Evolutionary conservation across 2,888 invertebrate species (phyloP).

Genomic region (Harpalus rufipes): DNA sequence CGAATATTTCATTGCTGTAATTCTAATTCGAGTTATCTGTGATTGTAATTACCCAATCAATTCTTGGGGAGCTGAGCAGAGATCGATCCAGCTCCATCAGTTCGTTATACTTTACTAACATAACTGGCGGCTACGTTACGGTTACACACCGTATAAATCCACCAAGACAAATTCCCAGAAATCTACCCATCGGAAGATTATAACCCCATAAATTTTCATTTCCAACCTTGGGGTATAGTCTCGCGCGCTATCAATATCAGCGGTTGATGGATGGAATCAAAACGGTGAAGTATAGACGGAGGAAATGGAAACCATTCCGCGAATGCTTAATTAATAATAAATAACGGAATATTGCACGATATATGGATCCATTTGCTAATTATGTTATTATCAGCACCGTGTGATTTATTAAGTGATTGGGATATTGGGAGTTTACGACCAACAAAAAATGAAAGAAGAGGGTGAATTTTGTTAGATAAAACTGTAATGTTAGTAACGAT

Average conservation of each 20-base stretch:
- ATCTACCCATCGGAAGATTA: constrained; percentile 61
- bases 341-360: constrained; percentile 30
- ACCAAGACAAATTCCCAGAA: constrained; percentile 62
- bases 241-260: constrained; percentile 61
- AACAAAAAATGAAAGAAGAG: constrained; percentile 3
- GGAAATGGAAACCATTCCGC: constrained; percentile 15
- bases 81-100: constrained; percentile 37
- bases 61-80: constrained; percentile 17
- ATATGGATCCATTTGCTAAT: constrained; percentile 65
- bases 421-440: constrained; percentile 21
- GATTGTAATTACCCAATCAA: constrained; percentile 58
- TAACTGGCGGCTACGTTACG: constrained; percentile 29
- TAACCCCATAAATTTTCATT: constrained; percentile 67
- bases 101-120: constrained; percentile 36
- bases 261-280: constrained; percentile 65
- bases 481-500: too few relatives aligned
- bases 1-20: constrained; percentile 43
- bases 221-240: constrained; percentile 57
- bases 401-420: constrained; percentile 52
- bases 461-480: neutral
- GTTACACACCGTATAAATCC: constrained; percentile 60
- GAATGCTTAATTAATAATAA: constrained; percentile 57
- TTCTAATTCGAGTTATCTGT: constrained; percentile 53
- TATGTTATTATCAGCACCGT: constrained; percentile 67
- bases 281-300: constrained; percentile 53